phyloP scores from a whole-genome alignment of 2,888 invertebrate genomes.

The Eupeodes latifasciatus region DNA sequence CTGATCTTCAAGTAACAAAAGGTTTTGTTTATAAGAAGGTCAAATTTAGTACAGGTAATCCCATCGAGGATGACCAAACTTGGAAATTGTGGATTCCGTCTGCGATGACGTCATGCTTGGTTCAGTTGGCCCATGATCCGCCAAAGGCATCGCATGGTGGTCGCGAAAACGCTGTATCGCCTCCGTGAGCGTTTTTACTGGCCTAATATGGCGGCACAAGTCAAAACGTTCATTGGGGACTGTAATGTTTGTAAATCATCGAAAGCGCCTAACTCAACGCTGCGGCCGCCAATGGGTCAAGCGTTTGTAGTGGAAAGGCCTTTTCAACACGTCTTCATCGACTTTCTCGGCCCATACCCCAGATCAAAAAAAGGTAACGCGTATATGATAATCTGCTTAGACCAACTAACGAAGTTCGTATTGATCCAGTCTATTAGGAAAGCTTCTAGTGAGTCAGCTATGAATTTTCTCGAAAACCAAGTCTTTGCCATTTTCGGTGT shows the following conservation, averaged over 20 bases:
- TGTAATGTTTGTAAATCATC: background rate
- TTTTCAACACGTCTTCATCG: background rate
- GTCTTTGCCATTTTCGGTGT: background rate
- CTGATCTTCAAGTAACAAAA: too few relatives aligned
- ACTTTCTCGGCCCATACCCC: background rate
- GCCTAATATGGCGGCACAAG: background rate
- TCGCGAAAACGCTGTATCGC: background rate
- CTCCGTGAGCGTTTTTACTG: background rate
- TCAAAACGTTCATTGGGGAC: background rate
- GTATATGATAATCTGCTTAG: background rate
- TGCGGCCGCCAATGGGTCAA: background rate
- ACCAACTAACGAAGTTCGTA: too few relatives aligned
- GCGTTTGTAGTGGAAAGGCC: conserved; percentile 1
- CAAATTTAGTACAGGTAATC: too few relatives aligned
- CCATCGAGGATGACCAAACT: too few relatives aligned
- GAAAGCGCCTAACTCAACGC: background rate
- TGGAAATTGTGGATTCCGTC: too few relatives aligned
- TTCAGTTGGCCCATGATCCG: background rate
- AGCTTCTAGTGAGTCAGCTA: background rate
- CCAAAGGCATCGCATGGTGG: conserved; percentile 8
- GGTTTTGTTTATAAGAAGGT: too few relatives aligned
- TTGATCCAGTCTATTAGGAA: background rate
- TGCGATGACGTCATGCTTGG: background rate
- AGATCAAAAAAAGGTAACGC: background rate
- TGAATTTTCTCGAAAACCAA: background rate